Evolutionary conservation across 2,113 vertebrate genomes (phyloP), one percentile per base, ranked within the genome.

Genomic region (Vidua macroura): DNA sequence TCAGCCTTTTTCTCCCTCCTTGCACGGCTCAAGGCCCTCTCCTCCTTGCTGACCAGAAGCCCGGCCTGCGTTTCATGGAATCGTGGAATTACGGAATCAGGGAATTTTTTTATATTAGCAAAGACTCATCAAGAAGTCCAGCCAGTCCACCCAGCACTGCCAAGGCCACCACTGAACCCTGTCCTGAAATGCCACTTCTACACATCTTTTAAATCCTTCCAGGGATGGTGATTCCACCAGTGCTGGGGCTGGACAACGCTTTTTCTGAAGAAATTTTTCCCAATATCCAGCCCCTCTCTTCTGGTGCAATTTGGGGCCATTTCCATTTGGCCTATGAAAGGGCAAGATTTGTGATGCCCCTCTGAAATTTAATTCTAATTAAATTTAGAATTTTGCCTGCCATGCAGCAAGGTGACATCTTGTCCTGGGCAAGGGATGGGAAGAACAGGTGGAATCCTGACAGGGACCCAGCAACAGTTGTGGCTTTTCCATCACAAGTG

Each of bases 21-120:
- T 16, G 44, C 62, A 75, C 31, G 6, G 3, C 46, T 10, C 4
- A 56, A 59, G 37, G 11, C 6, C 12, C 23, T 70, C 33, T 81
- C 11, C 35, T 75, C 30, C 53, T 55, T 2, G 0, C 56, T 75
- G 53, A 13, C 4, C 30, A 33, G 20, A 16, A 28, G 16, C 14
- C 11, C 33, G 49, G n/a, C 24, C 13, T 0, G 0, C 1, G 2
- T 37, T 69, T 62, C 15, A 2, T 19, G 20, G 33, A n/a, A 19
- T 37, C 8, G 13, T 2, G 28, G 84, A 41, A 72, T 44, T 27
- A 13, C 0, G 0, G 49, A 21, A 14, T 49, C 11, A 2, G 15
- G 49, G 22, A 14, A 7, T 12, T 23, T 25, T 25, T 59, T 90
- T 4, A 13, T 3, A 2, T 35, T 15, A 17, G 7, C 79, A 35